Percentiles rank a stretch among this genome's conserved stretches.
These are phyloP conservation scores for Mormyrus lacerda DNA, from an alignment of 2,113 vertebrate species.

Conservation along the genomic window DNA sequence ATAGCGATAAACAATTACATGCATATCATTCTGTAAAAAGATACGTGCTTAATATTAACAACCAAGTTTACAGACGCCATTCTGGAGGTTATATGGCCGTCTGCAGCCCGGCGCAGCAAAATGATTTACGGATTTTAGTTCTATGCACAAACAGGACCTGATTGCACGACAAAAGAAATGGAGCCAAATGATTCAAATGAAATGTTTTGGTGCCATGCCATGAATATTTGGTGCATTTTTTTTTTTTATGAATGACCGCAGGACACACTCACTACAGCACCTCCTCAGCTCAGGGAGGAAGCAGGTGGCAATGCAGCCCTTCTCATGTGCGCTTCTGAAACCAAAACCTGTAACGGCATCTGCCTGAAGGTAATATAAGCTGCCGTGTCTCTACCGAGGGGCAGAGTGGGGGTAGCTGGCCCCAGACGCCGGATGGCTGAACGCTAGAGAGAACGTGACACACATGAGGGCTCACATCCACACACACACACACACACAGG, in stretches of 20 bases:
- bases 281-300: background rate
- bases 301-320: background rate
- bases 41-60: background rate
- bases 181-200: background rate
- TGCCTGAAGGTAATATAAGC: slow-evolving; percentile 5
- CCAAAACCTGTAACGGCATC: background rate
- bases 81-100: background rate
- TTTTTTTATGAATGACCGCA: background rate
- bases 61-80: background rate
- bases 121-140: background rate
- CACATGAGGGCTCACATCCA: background rate
- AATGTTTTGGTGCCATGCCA: background rate
- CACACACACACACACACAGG: background rate
- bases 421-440: background rate
- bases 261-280: background rate
- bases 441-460: background rate
- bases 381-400: background rate
- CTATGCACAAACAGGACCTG: background rate
- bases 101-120: background rate
- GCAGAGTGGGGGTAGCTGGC: background rate
- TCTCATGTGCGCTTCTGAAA: background rate
- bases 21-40: background rate
- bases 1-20: background rate
- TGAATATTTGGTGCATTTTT: background rate
- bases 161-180: background rate